Evolutionary conservation across 2,888 invertebrate species (phyloP), one percentile per base, ranked within the genome.

Genomic region (Crematogaster levior): DNA sequence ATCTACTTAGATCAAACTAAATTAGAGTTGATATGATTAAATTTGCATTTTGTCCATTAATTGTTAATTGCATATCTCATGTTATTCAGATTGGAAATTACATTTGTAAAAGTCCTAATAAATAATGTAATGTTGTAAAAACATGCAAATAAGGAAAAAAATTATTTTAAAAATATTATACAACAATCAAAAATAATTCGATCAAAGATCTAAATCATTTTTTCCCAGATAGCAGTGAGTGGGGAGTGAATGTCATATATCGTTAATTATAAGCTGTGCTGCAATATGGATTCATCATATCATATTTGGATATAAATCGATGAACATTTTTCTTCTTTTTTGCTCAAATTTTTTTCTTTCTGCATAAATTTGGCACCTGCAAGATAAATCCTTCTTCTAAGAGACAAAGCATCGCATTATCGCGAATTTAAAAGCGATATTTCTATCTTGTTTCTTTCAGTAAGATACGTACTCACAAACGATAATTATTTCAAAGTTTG

Each of bases 301-400:
- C 18, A 10, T 58, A 24, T 37, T 46, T 10, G 18, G 24, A 5
- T 37, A 7, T 18, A 34, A 70, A 70, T 70, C 43, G 15, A 15
- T 48, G 15, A 75, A 65, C 15, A 15, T 10, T 43, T 40, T 15
- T 21, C 15, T 40, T 24, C 21, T 40, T 43, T 43, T 12, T 10
- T 48, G 24, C 34, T 18, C 73, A 18, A 53, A 58, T 34, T 43
- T 70, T 58, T 77, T 63, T 75, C 43, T 40, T 77, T 56, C 34
- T 73, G 21, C 30, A 21, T 73, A 18, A 63, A 73, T 73, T 73
- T 88, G 90, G 89, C 90, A 90, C 89, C 90, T 88, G 85, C 81
- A 43, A 30, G 30, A 77, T 21, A 15, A 1, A 15, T 68, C n/a
- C 24, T 43, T 21, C 12, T 27, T 40, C n/a, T 27, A 27, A 27